These are phyloP conservation scores for Lasioglossum zephyrum DNA, from an alignment of 2,888 invertebrate species.

Conservation along the genomic window DNA sequence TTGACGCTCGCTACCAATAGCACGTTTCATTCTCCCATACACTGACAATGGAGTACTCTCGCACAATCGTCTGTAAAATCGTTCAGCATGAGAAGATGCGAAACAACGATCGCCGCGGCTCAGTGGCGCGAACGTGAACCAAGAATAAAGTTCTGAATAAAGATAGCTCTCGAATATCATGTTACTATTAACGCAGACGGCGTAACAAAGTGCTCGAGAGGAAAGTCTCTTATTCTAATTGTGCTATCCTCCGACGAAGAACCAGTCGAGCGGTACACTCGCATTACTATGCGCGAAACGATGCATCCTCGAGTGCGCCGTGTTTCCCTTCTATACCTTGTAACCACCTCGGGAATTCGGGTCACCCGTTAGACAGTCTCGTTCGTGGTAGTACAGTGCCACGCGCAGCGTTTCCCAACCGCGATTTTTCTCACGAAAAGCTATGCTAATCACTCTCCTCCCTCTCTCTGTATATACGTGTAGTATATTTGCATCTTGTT, in stretches of 20 bases:
- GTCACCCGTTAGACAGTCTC: constrained; percentile 61
- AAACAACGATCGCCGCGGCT: neutral
- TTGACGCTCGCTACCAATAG: neutral
- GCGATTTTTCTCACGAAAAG: constrained; percentile 53
- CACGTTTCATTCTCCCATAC: neutral
- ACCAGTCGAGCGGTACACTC: neutral
- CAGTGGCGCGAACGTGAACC: constrained; percentile 11
- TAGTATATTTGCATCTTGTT: no score
- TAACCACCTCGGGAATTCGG: constrained; percentile 52
- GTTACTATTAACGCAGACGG: neutral
- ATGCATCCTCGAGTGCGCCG: constrained; percentile 44
- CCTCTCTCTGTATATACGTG: neutral
- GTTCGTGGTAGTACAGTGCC: neutral
- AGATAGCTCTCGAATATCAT: neutral
- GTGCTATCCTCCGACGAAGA: neutral
- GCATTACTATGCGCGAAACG: constrained; percentile 48
- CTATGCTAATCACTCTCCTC: constrained; percentile 34
- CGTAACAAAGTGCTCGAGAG: constrained; percentile 3
- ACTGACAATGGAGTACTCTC: neutral
- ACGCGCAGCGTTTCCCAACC: constrained; percentile 52
- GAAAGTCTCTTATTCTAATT: constrained; percentile 44
- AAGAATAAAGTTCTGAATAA: constrained; percentile 10
- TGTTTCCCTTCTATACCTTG: constrained; percentile 25
- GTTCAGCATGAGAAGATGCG: neutral
- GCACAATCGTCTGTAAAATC: neutral